phyloP scores from a whole-genome alignment of 2,113 vertebrate species.

The Phyllopteryx taeniolatus region DNA sequence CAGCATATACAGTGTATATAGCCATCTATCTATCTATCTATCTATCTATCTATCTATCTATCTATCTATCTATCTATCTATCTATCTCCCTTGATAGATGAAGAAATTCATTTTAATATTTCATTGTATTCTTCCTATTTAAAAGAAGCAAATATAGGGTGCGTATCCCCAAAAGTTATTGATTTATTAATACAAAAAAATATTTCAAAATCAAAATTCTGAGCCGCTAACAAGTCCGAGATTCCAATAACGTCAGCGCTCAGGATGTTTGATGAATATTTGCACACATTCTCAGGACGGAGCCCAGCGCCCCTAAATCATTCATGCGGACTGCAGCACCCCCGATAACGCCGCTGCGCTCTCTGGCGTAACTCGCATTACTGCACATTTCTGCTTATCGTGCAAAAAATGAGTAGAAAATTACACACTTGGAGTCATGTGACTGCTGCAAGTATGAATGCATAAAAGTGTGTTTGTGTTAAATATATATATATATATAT shows the following conservation, averaged over 20 bases:
- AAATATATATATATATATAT: neutral
- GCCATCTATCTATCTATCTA: too few species aligned
- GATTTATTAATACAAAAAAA: neutral
- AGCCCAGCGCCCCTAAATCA: conserved; percentile 36
- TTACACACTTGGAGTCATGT: neutral
- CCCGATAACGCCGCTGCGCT: conserved; percentile 12
- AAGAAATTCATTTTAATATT: too few species aligned
- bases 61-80: too few species aligned
- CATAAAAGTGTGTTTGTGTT: neutral
- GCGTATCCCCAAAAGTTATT: too few species aligned
- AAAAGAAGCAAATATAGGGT: too few species aligned
- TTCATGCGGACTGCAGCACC: conserved; percentile 47
- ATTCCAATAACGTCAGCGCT: neutral
- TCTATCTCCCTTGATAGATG: too few species aligned
- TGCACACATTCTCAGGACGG: neutral
- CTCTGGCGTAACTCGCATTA: neutral
- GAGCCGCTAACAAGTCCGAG: neutral
- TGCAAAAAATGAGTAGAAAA: conserved; percentile 8
- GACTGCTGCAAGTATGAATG: conserved; percentile 1
- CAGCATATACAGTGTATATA: too few species aligned
- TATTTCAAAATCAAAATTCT: neutral
- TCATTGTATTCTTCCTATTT: too few species aligned
- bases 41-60: too few species aligned
- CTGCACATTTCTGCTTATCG: conserved; percentile 2
- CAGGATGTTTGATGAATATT: conserved; percentile 5